Conservation (phyloP, 1,140 invertebrate species). For the Stenopsyche tienmushanensis region DNA sequence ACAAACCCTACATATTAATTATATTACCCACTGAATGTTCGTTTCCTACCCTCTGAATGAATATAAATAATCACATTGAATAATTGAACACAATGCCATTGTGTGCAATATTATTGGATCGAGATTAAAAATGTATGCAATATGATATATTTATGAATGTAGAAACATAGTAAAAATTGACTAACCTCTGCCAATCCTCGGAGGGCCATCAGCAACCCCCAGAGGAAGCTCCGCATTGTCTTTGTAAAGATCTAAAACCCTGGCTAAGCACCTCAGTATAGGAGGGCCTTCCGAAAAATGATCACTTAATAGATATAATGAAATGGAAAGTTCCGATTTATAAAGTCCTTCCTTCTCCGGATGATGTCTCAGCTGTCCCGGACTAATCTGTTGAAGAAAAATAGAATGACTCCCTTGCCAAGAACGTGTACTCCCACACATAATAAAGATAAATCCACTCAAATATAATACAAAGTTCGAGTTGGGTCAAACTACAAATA, state of each 20-base stretch:
- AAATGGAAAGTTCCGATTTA: conserved; percentile 37
- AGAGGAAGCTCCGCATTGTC: conserved; percentile 33
- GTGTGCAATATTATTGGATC: background rate
- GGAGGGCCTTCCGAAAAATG: conserved; percentile 36
- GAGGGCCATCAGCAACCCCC: conserved; percentile 35
- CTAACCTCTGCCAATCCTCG: conserved; percentile 38
- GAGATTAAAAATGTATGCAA: background rate
- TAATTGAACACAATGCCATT: background rate
- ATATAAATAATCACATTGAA: too few species aligned
- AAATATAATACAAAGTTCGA: too few species aligned
- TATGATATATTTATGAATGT: background rate
- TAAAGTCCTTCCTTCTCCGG: conserved; percentile 34
- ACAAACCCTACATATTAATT: too few species aligned
- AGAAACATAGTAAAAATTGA: background rate
- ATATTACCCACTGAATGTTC: too few species aligned
- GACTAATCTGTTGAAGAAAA: conserved; percentile 36
- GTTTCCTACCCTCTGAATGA: too few species aligned
- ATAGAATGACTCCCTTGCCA: too few species aligned
- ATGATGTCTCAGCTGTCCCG: conserved; percentile 34
- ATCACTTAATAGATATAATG: conserved; percentile 30
- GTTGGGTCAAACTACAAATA: too few species aligned
- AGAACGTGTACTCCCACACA: too few species aligned
- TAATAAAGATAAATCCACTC: too few species aligned
- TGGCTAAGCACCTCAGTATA: conserved; percentile 36
- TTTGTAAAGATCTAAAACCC: conserved; percentile 36